These are phyloP conservation scores for Aplodontia rufa DNA, from an alignment of 2,113 vertebrate species.

Conservation along the genomic window DNA sequence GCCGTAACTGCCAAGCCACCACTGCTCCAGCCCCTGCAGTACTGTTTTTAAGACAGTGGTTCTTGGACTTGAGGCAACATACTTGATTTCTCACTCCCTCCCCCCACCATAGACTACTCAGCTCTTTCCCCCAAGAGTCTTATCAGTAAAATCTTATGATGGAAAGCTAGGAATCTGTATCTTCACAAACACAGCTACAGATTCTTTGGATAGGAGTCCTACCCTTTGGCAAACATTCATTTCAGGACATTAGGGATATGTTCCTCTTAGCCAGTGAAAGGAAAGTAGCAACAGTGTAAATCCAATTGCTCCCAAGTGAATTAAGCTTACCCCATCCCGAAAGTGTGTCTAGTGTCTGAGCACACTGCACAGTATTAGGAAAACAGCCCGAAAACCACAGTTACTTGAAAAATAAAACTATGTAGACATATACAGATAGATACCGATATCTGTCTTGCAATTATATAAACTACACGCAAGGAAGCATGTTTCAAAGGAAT, in stretches of 20 bases:
- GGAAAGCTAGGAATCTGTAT: neutral
- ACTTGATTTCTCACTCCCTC: neutral
- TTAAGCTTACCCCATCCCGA: neutral
- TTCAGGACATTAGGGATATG: neutral
- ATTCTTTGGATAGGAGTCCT: neutral
- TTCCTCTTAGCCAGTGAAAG: neutral
- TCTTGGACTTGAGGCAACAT: neutral
- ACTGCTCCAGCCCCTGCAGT: neutral
- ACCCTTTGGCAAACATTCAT: neutral
- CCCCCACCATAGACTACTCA: no score
- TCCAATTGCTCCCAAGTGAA: neutral
- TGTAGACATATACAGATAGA: rapidly evolving
- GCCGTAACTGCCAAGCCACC: no score
- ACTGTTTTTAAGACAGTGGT: neutral
- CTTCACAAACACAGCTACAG: neutral
- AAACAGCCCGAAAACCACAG: neutral
- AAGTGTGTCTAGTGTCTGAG: neutral
- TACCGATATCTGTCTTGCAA: no score
- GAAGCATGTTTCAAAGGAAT: neutral
- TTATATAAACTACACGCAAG: neutral
- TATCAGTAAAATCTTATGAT: neutral
- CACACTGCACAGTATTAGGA: neutral
- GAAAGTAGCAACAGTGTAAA: neutral
- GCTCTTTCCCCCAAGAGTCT: neutral
- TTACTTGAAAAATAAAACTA: neutral